A percentile compares a stretch with the other conserved stretches of the same genome.
These are phyloP conservation scores for Drosophila oshimai DNA, from an alignment of 1,140 invertebrate species.

Conservation along the genomic window DNA sequence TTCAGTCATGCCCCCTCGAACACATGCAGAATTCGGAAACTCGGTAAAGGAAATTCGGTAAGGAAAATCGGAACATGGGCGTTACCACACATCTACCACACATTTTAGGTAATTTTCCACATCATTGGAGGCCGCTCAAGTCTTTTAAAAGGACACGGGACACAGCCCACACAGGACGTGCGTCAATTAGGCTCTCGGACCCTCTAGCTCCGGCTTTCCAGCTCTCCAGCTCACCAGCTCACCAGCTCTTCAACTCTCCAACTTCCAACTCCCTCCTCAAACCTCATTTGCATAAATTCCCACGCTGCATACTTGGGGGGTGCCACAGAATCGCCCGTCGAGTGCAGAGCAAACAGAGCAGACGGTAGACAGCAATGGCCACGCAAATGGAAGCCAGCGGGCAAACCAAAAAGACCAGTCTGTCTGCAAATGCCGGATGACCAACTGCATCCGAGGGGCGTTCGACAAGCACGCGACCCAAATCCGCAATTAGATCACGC, in stretches of 20 bases:
- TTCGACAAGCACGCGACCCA: slow-evolving; percentile 7
- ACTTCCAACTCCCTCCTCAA: not conserved
- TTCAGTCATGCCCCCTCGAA: not conserved
- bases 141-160: not conserved
- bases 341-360: slow-evolving; percentile 16
- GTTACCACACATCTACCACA: not conserved
- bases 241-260: not conserved
- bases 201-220: not conserved
- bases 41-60: not conserved
- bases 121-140: slow-evolving; percentile 63
- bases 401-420: too few relatives aligned
- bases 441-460: slow-evolving; percentile 19
- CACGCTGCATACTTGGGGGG: slow-evolving; percentile 2
- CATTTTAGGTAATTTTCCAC: slow-evolving; percentile 69
- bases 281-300: slow-evolving; percentile 30
- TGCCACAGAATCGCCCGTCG: slow-evolving; percentile 3
- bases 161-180: slow-evolving; percentile 42
- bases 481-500: slow-evolving; percentile 38
- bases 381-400: not conserved
- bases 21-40: slow-evolving; percentile 1
- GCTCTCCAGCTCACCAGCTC: too few relatives aligned
- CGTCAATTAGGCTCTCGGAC: slow-evolving; percentile 53
- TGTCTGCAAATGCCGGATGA: not conserved
- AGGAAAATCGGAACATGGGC: not conserved
- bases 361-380: not conserved